A percentile compares a stretch with the other conserved stretches of the same genome.
phyloP scores from a whole-genome alignment of 2,888 invertebrate genomes.

The Petrolisthes manimaculis region DNA sequence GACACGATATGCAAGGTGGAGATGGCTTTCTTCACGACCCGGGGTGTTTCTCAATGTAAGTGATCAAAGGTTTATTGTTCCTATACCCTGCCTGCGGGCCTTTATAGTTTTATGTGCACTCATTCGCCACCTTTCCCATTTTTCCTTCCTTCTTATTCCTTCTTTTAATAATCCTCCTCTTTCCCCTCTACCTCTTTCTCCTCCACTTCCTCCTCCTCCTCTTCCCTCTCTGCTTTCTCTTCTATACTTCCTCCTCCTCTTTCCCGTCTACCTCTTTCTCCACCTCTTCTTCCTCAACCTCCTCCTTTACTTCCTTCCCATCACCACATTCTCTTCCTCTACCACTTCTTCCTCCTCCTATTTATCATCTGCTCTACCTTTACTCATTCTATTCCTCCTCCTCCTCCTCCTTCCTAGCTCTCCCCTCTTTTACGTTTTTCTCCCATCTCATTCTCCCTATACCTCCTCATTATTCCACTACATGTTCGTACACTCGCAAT shows the following conservation, averaged over 20 bases:
- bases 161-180: background rate
- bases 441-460: too few species aligned
- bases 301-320: background rate
- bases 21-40: constrained; percentile 26
- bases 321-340: background rate
- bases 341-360: too few species aligned
- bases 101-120: background rate
- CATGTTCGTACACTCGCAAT: too few species aligned
- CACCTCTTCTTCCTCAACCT: background rate
- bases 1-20: constrained; percentile 36
- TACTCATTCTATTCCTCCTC: too few species aligned
- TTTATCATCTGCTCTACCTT: too few species aligned
- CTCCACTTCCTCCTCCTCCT: background rate
- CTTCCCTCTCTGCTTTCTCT: background rate
- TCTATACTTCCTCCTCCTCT: background rate
- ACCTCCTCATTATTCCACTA: too few species aligned
- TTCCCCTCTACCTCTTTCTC: background rate
- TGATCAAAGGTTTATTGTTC: background rate
- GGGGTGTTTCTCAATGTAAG: constrained; percentile 32
- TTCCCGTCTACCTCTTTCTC: background rate
- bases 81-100: background rate
- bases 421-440: too few species aligned
- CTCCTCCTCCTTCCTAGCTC: too few species aligned
- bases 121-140: background rate
- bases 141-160: background rate